Percentiles rank a stretch among this genome's conserved stretches.
These are phyloP conservation scores for Panopea generosa DNA, from an alignment of 2,888 invertebrate species.

Conservation along the genomic window DNA sequence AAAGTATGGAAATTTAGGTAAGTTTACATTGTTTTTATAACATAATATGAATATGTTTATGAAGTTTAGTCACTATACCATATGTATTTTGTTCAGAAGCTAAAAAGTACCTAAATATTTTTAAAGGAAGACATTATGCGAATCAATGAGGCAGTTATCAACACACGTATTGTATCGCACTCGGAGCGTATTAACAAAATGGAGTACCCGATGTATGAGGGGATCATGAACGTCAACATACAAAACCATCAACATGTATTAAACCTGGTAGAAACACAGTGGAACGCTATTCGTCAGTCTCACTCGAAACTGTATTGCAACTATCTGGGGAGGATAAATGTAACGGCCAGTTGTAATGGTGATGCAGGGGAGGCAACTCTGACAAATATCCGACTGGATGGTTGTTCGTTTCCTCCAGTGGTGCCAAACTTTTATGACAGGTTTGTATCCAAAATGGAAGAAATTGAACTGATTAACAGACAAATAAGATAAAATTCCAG, in stretches of 20 bases:
- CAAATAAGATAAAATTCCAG: too few relatives aligned
- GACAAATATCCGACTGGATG: conserved; percentile 58
- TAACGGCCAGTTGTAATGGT: conserved; percentile 54
- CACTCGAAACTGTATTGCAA: conserved; percentile 69
- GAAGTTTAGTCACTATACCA: too few relatives aligned
- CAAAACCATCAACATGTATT: conserved; percentile 75
- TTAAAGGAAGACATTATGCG: conserved; percentile 79
- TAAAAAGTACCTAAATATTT: too few relatives aligned
- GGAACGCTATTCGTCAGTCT: conserved; percentile 56
- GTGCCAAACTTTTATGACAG: conserved; percentile 71
- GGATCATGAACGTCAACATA: conserved; percentile 78
- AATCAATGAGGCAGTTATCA: conserved; percentile 79
- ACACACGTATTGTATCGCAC: conserved; percentile 79
- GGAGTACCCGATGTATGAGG: conserved; percentile 82
- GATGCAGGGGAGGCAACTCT: conserved; percentile 25
- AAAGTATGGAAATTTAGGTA: too few relatives aligned
- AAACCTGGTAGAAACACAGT: conserved; percentile 69
- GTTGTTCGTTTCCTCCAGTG: conserved; percentile 76
- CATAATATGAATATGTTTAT: too few relatives aligned
- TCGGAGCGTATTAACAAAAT: conserved; percentile 82
- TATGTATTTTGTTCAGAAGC: too few relatives aligned
- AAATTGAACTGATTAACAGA: too few relatives aligned
- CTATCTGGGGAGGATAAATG: conserved; percentile 62
- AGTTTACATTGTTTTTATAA: too few relatives aligned
- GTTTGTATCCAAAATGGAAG: conserved; percentile 45